Evolutionary conservation across 2,797 vertebrate species (phyloP), one percentile per base, ranked within the genome.

Genomic region (Sebastes steindachneri): DNA sequence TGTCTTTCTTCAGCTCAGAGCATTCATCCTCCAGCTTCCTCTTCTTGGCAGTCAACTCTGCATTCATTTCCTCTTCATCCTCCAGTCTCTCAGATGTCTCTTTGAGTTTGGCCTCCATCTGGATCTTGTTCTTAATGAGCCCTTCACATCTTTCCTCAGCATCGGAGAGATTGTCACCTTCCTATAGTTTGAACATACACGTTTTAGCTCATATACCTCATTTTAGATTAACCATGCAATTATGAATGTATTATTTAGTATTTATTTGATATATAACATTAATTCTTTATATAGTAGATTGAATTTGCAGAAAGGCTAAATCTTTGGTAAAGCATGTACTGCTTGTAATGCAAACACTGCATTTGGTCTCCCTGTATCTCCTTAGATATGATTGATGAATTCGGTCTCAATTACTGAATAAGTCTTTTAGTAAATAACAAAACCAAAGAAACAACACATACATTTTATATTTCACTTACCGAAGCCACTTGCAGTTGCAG

Each of bases 51-150:
- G 94, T 98, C 83, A 97, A 77, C 72, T 97, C 97, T 26, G 97
- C 96, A 64, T 97, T 98, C 0, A 97, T 93, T 72, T 98, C 97
- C 21, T 98, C 97, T 55, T 98, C 97, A 31, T 98, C 97, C 37
- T 97, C 97, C 79, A 97, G 58, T 80, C 97, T 96, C 93, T 98
- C 97, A 9, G 75, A 93, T 21, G 95, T 77, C 82, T 97, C 97
- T 93, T 97, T 97, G 70, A 97, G 95, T 92, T 97, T 97, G 5
- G 96, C 95, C 88, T 97, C 97, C 1, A 97, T 86, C 29, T 97
- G 97, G 83, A 97, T 97, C 28, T 94, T 82, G 15, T 94, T 94
- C 86, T 94, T 95, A 29, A 95, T 95, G 28, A 95, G 92, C 0
- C 94, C 93, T 23, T 95, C 93, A 84, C 95, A 95, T 21, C 95